Conservation (phyloP, 2,113 vertebrate genomes). For the Tachycineta bicolor region DNA sequence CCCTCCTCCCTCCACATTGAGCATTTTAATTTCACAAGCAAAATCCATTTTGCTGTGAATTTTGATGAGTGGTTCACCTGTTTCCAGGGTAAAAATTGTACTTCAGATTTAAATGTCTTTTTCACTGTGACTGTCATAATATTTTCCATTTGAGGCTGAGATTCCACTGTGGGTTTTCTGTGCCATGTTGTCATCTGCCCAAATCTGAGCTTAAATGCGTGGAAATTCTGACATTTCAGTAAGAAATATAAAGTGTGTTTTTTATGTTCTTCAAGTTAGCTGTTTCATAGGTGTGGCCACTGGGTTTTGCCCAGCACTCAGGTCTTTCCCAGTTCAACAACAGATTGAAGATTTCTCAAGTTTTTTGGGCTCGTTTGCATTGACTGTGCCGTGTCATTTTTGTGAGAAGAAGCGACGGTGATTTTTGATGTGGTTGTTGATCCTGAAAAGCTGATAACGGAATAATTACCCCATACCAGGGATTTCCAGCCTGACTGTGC, state of each 20-base stretch:
- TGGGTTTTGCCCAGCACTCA: conserved; percentile 49
- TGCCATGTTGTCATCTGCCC: conserved; percentile 31
- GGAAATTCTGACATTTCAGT: conserved; percentile 61
- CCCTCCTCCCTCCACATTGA: not conserved
- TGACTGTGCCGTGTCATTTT: not conserved
- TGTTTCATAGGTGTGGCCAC: not conserved
- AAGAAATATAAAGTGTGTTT: not conserved
- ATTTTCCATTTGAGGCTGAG: conserved; percentile 61
- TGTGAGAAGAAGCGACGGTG: not conserved
- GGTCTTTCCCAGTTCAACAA: conserved; percentile 39
- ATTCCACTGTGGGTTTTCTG: conserved; percentile 61
- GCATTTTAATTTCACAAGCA: conserved; percentile 24
- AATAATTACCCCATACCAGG: not conserved
- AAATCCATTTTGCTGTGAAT: not conserved
- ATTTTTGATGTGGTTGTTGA: not conserved
- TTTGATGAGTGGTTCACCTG: not conserved
- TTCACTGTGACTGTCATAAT: conserved; percentile 51
- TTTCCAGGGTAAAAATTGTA: conserved; percentile 45
- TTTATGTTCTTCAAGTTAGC: not conserved
- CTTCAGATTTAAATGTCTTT: conserved; percentile 50
- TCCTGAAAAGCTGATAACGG: not conserved
- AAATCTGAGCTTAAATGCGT: conserved; percentile 35
- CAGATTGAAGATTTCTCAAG: not conserved
- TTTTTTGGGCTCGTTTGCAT: not conserved
- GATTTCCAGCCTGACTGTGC: not conserved